Base-by-base conservation (phyloP, 2,888 invertebrate genomes). In the Ornithoptera alexandrae region DNA sequence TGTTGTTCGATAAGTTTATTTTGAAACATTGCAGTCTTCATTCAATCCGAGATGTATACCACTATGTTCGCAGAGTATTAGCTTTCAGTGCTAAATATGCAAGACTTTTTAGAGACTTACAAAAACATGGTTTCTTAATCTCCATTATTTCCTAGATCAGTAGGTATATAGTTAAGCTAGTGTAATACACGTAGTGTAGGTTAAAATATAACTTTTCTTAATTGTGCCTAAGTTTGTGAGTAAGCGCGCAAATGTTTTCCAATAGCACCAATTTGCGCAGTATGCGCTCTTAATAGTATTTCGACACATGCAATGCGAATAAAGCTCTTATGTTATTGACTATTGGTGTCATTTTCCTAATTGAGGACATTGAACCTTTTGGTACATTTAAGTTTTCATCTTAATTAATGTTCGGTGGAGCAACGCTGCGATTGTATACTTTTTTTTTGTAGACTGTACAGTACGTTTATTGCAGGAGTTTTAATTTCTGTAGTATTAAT, bases 361-460 rank as follows among this genome's bases (percentile, higher is more conserved):
- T 62, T 65, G 65, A 68, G 57, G 30, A 68, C 75, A 75, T 79
- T 79, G 67, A 79, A 77, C 81, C 78, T 85, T 87, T 83, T 78
- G 46, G 75, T 72, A 76, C 76, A 76, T 76, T 79, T 80, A 80
- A 80, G 78, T 80, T 85, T 85, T 81, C 80, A 84, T 86, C 87
- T 84, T 90, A 89, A 90, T 90, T 88, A 89, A 88, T 87, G 88
- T 89, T 88, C 85, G 84, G 85, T 84, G 81, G 81, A 85, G 88
- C 84, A 88, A 87, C 85, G 86, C 86, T 85, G 77, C 82, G 83
- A 84, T 88, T 90, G 85, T 89, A 77, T 86, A 80, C 86, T 88
- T 46, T 46, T 88, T 88, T 86, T 87, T 78, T 85, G 75, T 79
- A 81, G 79, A 74, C 76, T 78, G 77, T 78, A 78, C 77, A 78